These are phyloP conservation scores for Petrocephalus schoutedeni DNA, from an alignment of 2,797 vertebrate species.

Conservation along the genomic window DNA sequence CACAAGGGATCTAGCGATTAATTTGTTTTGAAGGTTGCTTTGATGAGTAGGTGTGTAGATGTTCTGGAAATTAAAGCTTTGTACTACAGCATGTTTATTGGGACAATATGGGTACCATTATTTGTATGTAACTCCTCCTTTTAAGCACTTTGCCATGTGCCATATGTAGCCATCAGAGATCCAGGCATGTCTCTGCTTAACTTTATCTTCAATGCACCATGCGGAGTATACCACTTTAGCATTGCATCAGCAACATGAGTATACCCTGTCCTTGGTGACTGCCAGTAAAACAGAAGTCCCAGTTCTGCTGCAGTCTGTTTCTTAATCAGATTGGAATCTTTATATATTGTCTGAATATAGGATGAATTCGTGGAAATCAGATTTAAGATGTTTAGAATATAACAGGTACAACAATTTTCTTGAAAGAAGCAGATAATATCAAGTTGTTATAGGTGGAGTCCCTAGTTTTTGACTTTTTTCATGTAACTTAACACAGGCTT, in stretches of 20 bases:
- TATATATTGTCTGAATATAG: not conserved
- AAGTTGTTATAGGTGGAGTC: not conserved
- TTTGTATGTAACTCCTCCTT: not conserved
- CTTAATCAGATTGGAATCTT: not conserved
- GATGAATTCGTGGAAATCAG: not conserved
- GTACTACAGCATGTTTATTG: not conserved
- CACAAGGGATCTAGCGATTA: not conserved
- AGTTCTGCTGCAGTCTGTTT: not conserved
- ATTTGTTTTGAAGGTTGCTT: not conserved
- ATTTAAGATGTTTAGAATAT: not conserved
- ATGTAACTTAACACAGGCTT: not conserved
- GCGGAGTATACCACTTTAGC: not conserved
- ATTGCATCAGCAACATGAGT: not conserved
- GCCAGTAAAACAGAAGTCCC: not conserved
- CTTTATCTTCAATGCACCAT: not conserved
- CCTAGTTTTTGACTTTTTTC: not conserved
- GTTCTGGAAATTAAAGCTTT: not conserved
- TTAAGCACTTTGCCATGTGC: not conserved
- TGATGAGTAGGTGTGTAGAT: not conserved
- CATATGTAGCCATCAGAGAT: not conserved
- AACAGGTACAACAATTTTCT: not conserved
- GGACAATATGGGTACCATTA: not conserved
- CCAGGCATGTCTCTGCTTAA: not conserved
- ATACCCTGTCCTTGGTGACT: not conserved
- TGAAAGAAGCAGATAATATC: not conserved